Evolutionary conservation across 1,140 invertebrate species (phyloP), one percentile per base, ranked within the genome.

Genomic region (Brachionus paranguensis): DNA sequence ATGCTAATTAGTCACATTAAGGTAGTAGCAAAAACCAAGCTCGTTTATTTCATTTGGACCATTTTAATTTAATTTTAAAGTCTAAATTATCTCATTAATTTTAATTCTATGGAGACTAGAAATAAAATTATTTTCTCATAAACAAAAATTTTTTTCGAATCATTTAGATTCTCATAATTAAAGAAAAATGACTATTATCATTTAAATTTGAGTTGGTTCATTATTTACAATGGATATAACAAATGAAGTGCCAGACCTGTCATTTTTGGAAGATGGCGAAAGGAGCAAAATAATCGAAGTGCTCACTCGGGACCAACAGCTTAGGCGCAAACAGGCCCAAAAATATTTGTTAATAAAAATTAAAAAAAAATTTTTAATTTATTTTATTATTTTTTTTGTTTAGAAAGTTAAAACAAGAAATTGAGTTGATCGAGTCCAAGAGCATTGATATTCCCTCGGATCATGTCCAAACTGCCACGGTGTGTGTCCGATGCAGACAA

Each of bases 401-500:
- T 2, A 78, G 74, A 33, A 81, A 81, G 43, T 29, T 81, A 2
- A 60, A 68, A 17, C 78, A 81, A 65, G 78, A 81, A 64, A 81
- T 81, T n/a, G 78, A 81, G n/a, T 24, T 64, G 11, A 81, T 81
- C 5, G 78, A 81, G 41, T 81, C 78, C 10, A 81, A 64, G 37
- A 81, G 78, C 43, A 60, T 81, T 17, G 78, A 81, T 20, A 81
- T 81, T 27, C 78, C 78, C 17, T 41, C 78, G 20, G 78, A 81
- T 12, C 64, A 81, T n/a, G 41, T 81, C 1, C 24, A 81, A 41
- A 81, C 50, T 12, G 78, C 85, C 24, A 86, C 86, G 64, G 86
- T 87, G 7, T 87, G 86, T 81, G 86, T 85, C 1, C 85, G 86
- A 11, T 87, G 86, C 84, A 84, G 86, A 47, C 45, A 64, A 24